Evolutionary conservation across 2,888 invertebrate species (phyloP), one percentile per base, ranked within the genome.

Genomic region (Cephus nigrinus): DNA sequence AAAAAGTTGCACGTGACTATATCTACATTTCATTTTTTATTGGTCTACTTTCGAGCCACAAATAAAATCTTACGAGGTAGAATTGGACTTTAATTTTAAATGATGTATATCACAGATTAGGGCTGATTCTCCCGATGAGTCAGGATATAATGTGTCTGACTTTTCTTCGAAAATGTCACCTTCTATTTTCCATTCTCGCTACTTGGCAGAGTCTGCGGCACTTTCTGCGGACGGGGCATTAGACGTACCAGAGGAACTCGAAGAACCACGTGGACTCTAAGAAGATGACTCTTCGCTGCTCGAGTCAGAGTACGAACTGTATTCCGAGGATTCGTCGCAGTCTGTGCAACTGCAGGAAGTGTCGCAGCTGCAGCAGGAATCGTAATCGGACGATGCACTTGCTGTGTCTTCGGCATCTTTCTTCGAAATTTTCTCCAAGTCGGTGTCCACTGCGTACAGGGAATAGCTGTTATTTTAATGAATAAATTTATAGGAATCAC

Each of bases 301-400:
- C 23, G 78, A 79, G 40, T 73, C 75, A 11, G 80, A 78, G 11
- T 30, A 15, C 1, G 75, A n/a, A 0, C 75, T 80, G 73, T 72
- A 79, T 30, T 82, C 79, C 4, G 82, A 69, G 35, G 78, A 79
- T 0, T 34, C 75, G 69, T 74, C 73, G 1, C 32, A 78, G 32
- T 1, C 71, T 9, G 71, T 30, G 31, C 71, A 71, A 71, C 71
- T 71, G 69, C 69, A 69, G 3, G 69, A 69, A 30, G 32, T 40
- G 5, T 40, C 40, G 40, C 40, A 40, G 40, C 40, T 40, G 40
- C 40, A 23, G 40, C 40, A 23, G 15, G 40, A 55, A 15, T 55
- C 40, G 40, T 55, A 55, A 55, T 9, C 23, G 40, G 23, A 55
- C 71, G 31, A 33, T 33, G 71, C 30, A 31, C 71, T 30, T 31